A percentile compares a stretch with the other conserved stretches of the same genome.
Evolutionary conservation across 92 coral and sea anemone species (phyloP).

Genomic region (Umimayanthus chanpuru): DNA sequence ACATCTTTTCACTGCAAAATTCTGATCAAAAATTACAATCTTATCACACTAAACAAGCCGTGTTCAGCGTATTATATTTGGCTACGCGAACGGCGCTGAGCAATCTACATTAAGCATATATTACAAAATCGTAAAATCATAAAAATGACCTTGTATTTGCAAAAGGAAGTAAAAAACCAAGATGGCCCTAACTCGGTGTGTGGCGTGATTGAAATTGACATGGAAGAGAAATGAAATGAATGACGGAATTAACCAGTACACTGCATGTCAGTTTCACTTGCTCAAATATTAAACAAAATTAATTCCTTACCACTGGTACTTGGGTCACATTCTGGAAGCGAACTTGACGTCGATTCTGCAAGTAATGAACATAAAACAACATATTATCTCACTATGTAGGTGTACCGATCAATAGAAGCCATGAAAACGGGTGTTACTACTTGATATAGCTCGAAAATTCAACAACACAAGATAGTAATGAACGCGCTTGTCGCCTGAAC

Average conservation of each 20-base stretch:
- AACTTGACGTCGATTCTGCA: constrained; percentile 48
- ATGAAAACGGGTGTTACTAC: neutral
- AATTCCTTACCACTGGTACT: constrained; percentile 15
- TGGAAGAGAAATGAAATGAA: neutral
- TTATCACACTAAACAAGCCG: neutral
- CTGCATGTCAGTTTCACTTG: neutral
- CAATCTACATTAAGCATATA: neutral
- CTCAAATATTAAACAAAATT: neutral
- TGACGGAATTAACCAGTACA: neutral
- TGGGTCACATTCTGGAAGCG: constrained; percentile 32
- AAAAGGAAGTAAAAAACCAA: constrained; percentile 12
- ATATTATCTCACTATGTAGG: neutral
- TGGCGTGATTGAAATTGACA: constrained; percentile 32
- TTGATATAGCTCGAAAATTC: neutral
- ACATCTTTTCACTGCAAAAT: neutral
- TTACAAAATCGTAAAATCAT: neutral
- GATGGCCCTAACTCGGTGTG: neutral
- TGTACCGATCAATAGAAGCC: too few species aligned
- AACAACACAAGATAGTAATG: neutral
- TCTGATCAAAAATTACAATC: neutral
- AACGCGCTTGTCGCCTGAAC: neutral
- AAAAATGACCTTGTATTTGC: neutral
- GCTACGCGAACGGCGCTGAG: neutral
- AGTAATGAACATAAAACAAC: neutral
- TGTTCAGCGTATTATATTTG: neutral